A percentile compares a stretch with the other conserved stretches of the same genome.
Conservation (phyloP, 2,888 invertebrate genomes). For the Frankliniella intonsa region DNA sequence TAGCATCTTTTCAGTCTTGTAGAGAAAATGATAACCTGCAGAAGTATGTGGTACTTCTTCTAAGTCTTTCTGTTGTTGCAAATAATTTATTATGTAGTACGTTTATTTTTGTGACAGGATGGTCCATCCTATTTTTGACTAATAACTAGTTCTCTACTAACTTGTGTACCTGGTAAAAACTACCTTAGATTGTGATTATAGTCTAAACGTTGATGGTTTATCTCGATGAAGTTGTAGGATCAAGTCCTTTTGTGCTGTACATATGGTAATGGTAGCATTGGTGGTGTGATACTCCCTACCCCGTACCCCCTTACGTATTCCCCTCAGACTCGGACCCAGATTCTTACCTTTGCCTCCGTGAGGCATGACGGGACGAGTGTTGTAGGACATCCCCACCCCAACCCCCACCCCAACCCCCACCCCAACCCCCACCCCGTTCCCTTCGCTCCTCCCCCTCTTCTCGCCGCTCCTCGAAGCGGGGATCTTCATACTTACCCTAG, state of each 20-base stretch:
- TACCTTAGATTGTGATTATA: slow-evolving; percentile 22
- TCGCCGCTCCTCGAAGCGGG: too few relatives aligned
- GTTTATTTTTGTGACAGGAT: slow-evolving; percentile 15
- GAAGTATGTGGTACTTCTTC: slow-evolving; percentile 23
- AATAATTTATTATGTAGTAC: slow-evolving; percentile 18
- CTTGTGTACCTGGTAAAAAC: slow-evolving; percentile 18
- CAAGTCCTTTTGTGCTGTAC: not conserved
- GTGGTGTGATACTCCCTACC: not conserved
- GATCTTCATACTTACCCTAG: too few relatives aligned
- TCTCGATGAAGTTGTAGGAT: not conserved
- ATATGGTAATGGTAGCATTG: slow-evolving; percentile 11
- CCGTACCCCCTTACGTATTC: too few relatives aligned
- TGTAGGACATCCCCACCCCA: too few relatives aligned
- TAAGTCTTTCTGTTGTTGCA: slow-evolving; percentile 19
- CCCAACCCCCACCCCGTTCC: too few relatives aligned
- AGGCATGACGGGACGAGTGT: too few relatives aligned
- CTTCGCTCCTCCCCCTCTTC: too few relatives aligned
- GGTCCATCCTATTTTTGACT: not conserved
- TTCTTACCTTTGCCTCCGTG: too few relatives aligned
- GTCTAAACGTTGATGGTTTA: slow-evolving; percentile 16
- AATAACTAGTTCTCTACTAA: slow-evolving; percentile 20
- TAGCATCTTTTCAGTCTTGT: not conserved
- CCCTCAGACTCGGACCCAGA: too few relatives aligned
- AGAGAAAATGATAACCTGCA: slow-evolving; percentile 15
- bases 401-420: too few relatives aligned